A percentile compares a stretch with the other conserved stretches of the same genome.
Evolutionary conservation across 2,888 invertebrate species (phyloP).

Genomic region (Stenodera caucasica): DNA sequence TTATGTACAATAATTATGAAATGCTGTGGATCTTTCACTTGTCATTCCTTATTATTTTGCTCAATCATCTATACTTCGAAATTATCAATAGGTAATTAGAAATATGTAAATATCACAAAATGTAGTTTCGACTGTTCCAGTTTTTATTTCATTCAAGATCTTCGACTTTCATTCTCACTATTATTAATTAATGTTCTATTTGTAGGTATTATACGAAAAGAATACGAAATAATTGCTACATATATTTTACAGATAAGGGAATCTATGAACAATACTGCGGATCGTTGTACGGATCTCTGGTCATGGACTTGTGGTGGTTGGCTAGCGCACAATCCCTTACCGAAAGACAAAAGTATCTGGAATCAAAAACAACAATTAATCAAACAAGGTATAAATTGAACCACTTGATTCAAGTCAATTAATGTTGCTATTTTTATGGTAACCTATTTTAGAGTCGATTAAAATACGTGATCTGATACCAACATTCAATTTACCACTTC

Average conservation of each 20-base stretch:
- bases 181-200: no score
- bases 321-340: slow-evolving; percentile 54
- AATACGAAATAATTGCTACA: no score
- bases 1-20: background rate
- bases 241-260: slow-evolving; percentile 56
- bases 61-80: no score
- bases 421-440: background rate
- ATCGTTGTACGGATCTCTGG: slow-evolving; percentile 59
- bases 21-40: slow-evolving; percentile 2
- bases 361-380: slow-evolving; percentile 53
- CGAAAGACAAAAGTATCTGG: slow-evolving; percentile 56
- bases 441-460: slow-evolving; percentile 54
- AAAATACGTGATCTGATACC: slow-evolving; percentile 56
- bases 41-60: background rate
- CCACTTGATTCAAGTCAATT: background rate
- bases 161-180: background rate
- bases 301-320: slow-evolving; percentile 60
- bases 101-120: no score
- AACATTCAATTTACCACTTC: slow-evolving; percentile 56
- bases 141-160: slow-evolving; percentile 1
- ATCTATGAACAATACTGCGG: slow-evolving; percentile 52
- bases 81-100: no score
- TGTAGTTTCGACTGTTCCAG: background rate
- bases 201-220: no score
- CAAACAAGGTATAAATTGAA: slow-evolving; percentile 51